These are phyloP conservation scores for Mormyrus proboscirostris DNA, from an alignment of 2,797 vertebrate genomes.

Conservation along the genomic window DNA sequence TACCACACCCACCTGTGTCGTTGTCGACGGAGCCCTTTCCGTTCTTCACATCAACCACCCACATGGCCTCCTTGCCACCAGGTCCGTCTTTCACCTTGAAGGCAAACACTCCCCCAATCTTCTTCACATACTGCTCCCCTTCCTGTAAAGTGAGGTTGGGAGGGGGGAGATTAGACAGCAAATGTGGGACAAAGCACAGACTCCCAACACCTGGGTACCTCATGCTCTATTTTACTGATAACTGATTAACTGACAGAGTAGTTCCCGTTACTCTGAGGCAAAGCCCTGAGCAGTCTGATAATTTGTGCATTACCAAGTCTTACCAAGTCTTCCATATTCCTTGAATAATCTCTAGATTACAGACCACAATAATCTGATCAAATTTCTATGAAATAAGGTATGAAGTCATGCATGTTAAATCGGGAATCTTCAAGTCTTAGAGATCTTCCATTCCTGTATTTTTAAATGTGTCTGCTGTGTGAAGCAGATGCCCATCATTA, in stretches of 20 bases:
- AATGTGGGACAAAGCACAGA: not conserved
- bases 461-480: not conserved
- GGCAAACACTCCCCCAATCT: conserved; percentile 82
- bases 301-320: not conserved
- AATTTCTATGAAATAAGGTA: not conserved
- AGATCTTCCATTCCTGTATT: not conserved
- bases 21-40: conserved; percentile 77
- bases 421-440: not conserved
- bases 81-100: conserved; percentile 90
- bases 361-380: not conserved
- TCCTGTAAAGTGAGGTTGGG: conserved; percentile 61
- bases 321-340: not conserved
- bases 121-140: conserved; percentile 82
- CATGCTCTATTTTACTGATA: not conserved
- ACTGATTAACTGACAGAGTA: not conserved
- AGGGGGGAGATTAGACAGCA: not conserved
- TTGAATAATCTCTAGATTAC: not conserved
- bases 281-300: not conserved
- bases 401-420: not conserved
- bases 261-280: not conserved
- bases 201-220: not conserved
- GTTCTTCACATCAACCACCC: conserved; percentile 91
- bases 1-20: conserved; percentile 67
- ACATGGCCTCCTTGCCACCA: conserved; percentile 78
- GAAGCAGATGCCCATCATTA: conserved; percentile 36